Base-by-base conservation (phyloP, 2,113 vertebrate species). In the Esox niger region DNA sequence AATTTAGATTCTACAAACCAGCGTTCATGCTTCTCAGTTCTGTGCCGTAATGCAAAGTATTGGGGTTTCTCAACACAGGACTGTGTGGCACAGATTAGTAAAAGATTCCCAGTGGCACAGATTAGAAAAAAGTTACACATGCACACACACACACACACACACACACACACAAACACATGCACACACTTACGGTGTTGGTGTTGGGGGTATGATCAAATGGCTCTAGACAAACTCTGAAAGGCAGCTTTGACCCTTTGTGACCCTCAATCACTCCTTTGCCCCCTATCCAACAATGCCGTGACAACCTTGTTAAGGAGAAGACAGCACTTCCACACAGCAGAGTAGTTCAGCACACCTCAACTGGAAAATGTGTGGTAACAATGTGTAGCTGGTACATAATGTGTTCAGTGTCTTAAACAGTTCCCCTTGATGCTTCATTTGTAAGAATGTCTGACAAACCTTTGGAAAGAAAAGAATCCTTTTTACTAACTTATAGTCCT, bases 401-500 rank as follows among this genome's bases (percentile, higher is more conserved):
- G 69, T 67, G 27, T 79, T 77, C 77, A 75, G 73, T 88, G 78
- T 84, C 82, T 82, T 64, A 64, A 74, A 80, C 35, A 73, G 76
- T 82, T 76, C 77, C 77, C 57, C 79, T 79, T 76, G 66, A 71
- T 76, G 82, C 55, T 85, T 75, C 82, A 81, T 87, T 84, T 88
- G 82, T 87, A 83, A 84, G 73, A 84, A 62, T n/a, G 84, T 79
- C 64, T 61, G 59, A 83, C 82, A 84, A 80, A 86, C 86, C 73
- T 84, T 83, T 80, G 73, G 69, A 77, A 80, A 74, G 67, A 62
- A 66, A 73, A 65, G 55, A 26, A 35, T 2, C 20, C 31, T 86
- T 87, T 86, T 81, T 86, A 90, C 89, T 90, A 90, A 89, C 88
- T 87, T 84, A 82, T 88, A 89, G 83, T 88, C 85, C 84, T 88